Base-by-base conservation (phyloP, 2,113 vertebrate genomes). In the Potamarius usumacintae region DNA sequence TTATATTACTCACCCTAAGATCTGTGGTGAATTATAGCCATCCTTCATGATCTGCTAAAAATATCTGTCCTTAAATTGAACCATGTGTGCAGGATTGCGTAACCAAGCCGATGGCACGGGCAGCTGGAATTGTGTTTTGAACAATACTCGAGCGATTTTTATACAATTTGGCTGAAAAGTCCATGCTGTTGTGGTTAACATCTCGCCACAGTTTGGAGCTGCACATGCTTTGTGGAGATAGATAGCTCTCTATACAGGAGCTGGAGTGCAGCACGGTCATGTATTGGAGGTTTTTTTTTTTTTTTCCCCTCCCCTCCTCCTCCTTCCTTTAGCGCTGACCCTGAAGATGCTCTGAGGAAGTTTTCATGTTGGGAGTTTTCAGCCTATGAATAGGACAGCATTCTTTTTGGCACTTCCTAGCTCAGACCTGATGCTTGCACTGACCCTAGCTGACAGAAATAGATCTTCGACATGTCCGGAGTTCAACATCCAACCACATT, bases 21-120 rank as follows among this genome's bases (percentile, higher is more conserved):
- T 71, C 62, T 92, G 88, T 88, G 60, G 55, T 58, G 25, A 91
- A 91, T 92, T 81, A 84, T 82, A 87, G 89, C 85, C 71, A 81
- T 92, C 82, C 72, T 91, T 84, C 86, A 85, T 81, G 77, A 85
- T 77, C 63, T 22, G 90, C 93, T 95, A 95, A 95, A 95, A 94
- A 95, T 95, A 95, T 91, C 92, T 85, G 62, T 55, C 89, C 90
- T 82, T 94, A 93, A 95, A 94, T 86, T 91, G 89, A 94, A 94
- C 92, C 94, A 93, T 93, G 90, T 95, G 93, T 76, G 79, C 22
- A 22, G 77, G 87, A 67, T 95, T 95, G 92, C 92, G 87, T 95
- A 95, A 94, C 91, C 63, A 55, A 88, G 87, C 67, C 67, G 53
- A 69, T 84, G 87, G 90, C 77, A 6, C 69, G 34, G 72, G 50